These are phyloP conservation scores for Danaus melanippus DNA, from an alignment of 1,140 invertebrate genomes.

Conservation along the genomic window DNA sequence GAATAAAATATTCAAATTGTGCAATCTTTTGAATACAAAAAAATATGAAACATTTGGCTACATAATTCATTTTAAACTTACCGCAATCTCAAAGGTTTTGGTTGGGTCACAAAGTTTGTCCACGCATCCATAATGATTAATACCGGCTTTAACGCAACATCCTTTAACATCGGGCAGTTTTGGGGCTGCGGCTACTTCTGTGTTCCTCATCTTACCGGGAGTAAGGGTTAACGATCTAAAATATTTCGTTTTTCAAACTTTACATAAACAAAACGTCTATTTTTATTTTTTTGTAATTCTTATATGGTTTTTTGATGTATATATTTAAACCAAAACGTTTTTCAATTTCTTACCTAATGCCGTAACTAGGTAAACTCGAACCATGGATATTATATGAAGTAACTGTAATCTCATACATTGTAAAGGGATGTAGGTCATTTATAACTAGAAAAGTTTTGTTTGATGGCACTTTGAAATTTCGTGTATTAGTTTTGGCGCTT, in stretches of 20 bases:
- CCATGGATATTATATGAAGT: slow-evolving; percentile 82
- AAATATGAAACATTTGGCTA: too few relatives aligned
- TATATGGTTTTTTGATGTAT: too few relatives aligned
- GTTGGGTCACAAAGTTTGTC: slow-evolving; percentile 85
- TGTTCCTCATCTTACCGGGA: slow-evolving; percentile 73
- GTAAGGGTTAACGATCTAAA: slow-evolving; percentile 76
- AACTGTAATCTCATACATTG: slow-evolving; percentile 86
- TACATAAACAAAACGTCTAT: neutral
- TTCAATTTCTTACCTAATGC: slow-evolving; percentile 61
- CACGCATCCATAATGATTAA: slow-evolving; percentile 81
- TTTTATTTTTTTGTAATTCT: neutral
- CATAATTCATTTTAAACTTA: slow-evolving; percentile 27
- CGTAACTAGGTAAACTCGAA: slow-evolving; percentile 80
- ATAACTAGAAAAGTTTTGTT: slow-evolving; percentile 74
- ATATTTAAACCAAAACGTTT: neutral
- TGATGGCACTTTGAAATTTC: slow-evolving; percentile 66
- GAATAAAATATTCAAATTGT: too few relatives aligned
- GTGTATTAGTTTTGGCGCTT: slow-evolving; percentile 30
- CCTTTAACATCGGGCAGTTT: slow-evolving; percentile 79
- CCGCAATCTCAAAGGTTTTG: slow-evolving; percentile 64
- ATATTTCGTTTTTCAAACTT: neutral
- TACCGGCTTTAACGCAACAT: slow-evolving; percentile 81
- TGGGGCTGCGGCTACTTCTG: slow-evolving; percentile 69
- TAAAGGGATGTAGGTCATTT: slow-evolving; percentile 77
- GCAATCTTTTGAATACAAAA: too few relatives aligned